Conservation (phyloP, 2,888 invertebrate species). For the Harmothoe impar region DNA sequence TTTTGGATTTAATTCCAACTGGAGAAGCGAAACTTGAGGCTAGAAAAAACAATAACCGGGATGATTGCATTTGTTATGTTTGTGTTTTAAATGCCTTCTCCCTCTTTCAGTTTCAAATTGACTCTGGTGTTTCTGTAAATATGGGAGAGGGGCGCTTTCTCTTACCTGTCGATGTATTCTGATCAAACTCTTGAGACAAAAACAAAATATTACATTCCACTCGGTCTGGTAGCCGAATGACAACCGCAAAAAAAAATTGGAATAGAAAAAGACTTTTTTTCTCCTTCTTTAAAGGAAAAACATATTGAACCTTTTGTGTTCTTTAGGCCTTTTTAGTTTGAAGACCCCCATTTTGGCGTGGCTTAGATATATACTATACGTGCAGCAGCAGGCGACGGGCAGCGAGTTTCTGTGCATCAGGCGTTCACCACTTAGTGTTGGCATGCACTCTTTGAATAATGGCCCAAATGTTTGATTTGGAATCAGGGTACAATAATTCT, state of each 20-base stretch:
- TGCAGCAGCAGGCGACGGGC: neutral
- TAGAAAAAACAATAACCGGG: neutral
- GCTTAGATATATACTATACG: neutral
- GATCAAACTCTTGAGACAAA: neutral
- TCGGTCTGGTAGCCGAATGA: constrained; percentile 15
- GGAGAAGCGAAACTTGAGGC: neutral
- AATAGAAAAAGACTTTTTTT: neutral
- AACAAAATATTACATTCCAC: constrained; percentile 6
- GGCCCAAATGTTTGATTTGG: constrained; percentile 24
- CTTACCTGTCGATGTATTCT: neutral
- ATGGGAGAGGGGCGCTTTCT: neutral
- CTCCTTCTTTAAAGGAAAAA: too few relatives aligned
- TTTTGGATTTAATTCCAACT: neutral
- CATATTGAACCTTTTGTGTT: neutral
- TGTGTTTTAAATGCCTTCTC: neutral
- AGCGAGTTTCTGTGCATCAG: neutral
- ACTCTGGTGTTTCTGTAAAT: neutral
- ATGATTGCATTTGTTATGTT: neutral
- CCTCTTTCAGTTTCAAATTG: neutral
- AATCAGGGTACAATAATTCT: constrained; percentile 10
- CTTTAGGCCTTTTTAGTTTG: constrained; percentile 4
- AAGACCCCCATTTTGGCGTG: constrained; percentile 15
- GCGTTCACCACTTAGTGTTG: constrained; percentile 21
- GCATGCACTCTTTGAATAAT: neutral
- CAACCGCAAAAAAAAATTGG: neutral